phyloP scores from a whole-genome alignment of 92 coral and sea anemone species.

The Heliopora coerulea region DNA sequence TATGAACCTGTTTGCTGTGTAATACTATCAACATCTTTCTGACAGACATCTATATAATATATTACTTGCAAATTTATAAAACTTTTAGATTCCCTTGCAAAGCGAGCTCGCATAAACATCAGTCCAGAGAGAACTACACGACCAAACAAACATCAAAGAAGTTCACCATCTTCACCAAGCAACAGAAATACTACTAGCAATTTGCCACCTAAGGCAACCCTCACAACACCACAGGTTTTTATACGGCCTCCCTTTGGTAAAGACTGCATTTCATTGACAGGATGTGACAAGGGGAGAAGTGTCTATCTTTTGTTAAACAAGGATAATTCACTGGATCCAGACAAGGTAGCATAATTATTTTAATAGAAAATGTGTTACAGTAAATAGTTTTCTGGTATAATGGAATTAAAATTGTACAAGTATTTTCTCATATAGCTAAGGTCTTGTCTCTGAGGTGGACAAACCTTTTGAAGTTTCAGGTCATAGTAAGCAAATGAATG shows the following conservation, averaged over 20 bases:
- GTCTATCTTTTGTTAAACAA: constrained; percentile 63
- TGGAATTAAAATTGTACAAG: no score
- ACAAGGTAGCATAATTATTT: no score
- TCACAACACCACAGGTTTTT: constrained; percentile 42
- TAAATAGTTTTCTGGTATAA: no score
- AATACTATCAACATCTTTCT: no score
- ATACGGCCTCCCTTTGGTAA: constrained; percentile 79
- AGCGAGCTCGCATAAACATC: constrained; percentile 61
- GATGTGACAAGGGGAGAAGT: constrained; percentile 77
- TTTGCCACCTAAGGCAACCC: neutral
- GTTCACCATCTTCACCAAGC: neutral
- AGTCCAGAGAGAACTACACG: constrained; percentile 17
- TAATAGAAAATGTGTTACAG: no score
- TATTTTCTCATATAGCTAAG: no score
- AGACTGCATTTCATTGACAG: constrained; percentile 70
- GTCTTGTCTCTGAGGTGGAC: no score
- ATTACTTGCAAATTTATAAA: neutral
- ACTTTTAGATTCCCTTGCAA: constrained; percentile 58
- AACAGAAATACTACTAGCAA: neutral
- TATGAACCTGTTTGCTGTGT: no score
- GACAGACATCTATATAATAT: no score
- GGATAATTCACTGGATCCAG: constrained; percentile 48
- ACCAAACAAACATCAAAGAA: constrained; percentile 6
- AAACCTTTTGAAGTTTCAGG: no score
- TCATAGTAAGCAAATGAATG: no score